Base-by-base conservation (phyloP, 2,797 vertebrate species). In the Chelon auratus region DNA sequence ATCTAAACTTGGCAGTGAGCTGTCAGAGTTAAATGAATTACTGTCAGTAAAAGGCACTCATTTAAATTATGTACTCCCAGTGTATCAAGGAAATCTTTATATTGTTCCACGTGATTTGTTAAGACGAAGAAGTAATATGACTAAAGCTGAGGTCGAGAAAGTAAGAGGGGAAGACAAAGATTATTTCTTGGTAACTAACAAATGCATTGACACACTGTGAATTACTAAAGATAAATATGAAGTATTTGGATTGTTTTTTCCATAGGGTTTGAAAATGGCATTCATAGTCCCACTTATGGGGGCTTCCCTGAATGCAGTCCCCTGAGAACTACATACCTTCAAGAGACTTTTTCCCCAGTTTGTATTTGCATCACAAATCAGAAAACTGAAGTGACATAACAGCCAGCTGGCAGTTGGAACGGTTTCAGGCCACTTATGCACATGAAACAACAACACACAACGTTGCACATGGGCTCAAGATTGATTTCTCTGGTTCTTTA, bases 1-100 rank as follows among this genome's bases (percentile, higher is more conserved):
- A 86, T 78, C 77, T 72, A 85, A 78, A 80, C 51, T 78, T 83
- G 87, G 78, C 72, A 0, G 51, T 47, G 24, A 36, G 68, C 62
- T 83, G 30, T 53, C 12, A 20, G 20, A 59, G 36, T 63, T 57
- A 63, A 82, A 86, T 74, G 2, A 72, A 80, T 75, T 70, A 50
- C 59, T 60, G 73, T 82, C 52, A 73, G 77, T 74, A 67, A 62
- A 78, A 85, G 63, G 48, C 68, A 52, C 73, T 83, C 47, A 69
- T 83, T 83, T n/a, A 65, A 77, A 82, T 81, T 52, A 75, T 52
- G 12, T 75, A 60, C 62, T 70, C 40, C 68, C 64, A 63, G 26
- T 77, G 64, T 47, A 65, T 79, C 22, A 67, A 54, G 43, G 12
- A 74, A 62, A 68, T 54, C 2, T 76, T 75, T 33, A 56, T 50